Evolutionary conservation across 2,113 vertebrate species (phyloP), one percentile per base, ranked within the genome.

Genomic region (Madoqua kirkii): DNA sequence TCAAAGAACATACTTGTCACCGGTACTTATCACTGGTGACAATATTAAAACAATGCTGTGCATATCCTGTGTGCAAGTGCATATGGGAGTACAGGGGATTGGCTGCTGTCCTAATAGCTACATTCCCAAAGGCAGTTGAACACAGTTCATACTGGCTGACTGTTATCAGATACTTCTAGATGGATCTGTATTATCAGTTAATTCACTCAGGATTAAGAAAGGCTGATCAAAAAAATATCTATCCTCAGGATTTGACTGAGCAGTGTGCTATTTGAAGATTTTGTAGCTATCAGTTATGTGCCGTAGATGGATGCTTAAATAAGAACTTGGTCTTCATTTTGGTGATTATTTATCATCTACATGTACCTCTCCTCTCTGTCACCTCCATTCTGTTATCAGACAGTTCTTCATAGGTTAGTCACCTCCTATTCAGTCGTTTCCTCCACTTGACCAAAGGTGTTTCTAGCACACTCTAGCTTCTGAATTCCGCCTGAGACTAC

Each of bases 151-250:
- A 12, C 29, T 71, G n/a, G 25, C 64, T 60, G 23, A 16, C 19
- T 93, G 5, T n/a, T 95, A 94, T 48, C 93, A 95, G 3, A 17
- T 76, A 50, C 89, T 94, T 74, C 74, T 84, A 21, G 36, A 52
- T 82, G 48, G 64, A 79, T 88, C 59, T 62, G 6, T 82, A 19
- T 76, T 88, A 59, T 95, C 96, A 96, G 76, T 86, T 95, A 90
- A 93, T 88, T 97, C 29, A 17, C 54, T 94, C 16, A 54, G 54
- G n/a, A 88, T 96, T 88, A 95, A 88, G 60, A 87, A 78, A 7
- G 21, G 25, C 15, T 71, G 16, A 84, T 96, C 1, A 48, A 55
- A 84, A 91, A 88, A 85, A 52, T 17, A 13, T 76, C 40, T 76
- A 60, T 67, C 45, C 74, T 91, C 54, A 64, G 45, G 62, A 64